Base-by-base conservation (phyloP, 2,797 vertebrate genomes). In the Mus spretus region DNA sequence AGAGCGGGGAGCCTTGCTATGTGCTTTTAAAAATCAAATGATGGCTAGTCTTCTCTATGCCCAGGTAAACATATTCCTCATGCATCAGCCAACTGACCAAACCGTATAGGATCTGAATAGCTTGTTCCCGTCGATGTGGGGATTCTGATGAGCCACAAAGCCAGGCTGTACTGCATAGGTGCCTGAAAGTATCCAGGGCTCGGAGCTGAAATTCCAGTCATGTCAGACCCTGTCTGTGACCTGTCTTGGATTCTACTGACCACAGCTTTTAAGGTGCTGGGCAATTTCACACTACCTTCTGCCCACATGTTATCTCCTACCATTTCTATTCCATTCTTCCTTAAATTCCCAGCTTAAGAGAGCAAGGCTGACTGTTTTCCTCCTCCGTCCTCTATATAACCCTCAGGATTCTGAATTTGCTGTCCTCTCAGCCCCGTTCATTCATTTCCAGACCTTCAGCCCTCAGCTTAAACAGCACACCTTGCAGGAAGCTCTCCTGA, bases 11-110 rank as follows among this genome's bases (percentile, higher is more conserved):
- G 37, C 3, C 26, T 78, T 15, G 57, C 82, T 47, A 3, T 0
- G 77, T 59, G 77, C 88, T 47, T 78, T 96, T 75, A 82, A 80
- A 93, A 80, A 28, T 85, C 72, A 78, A 90, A 72, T 19, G 85
- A 78, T 40, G 67, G 37, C 65, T 47, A 26, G 57, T 28, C 10
- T 34, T 84, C 67, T 81, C 55, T 8, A 11, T 31, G n/a, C 67
- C 91, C 81, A 65, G 61, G 83, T 44, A 81, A 89, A 93, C 55
- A 93, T 88, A 74, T 3, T 0, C 63, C 40, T 61, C 7, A 17
- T 72, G 37, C 26, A 34, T 34, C 34, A 40, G 26, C 44, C 67
- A 14, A 34, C n/a, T 74, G 40, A 37, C n/a, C 37, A 63, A 40
- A 83, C 0, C 67, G 44, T 17, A 47, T 7, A 1, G 2, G 34